Conservation (phyloP, 2,888 invertebrate genomes). For the Caenorhabditis sulstoni region DNA sequence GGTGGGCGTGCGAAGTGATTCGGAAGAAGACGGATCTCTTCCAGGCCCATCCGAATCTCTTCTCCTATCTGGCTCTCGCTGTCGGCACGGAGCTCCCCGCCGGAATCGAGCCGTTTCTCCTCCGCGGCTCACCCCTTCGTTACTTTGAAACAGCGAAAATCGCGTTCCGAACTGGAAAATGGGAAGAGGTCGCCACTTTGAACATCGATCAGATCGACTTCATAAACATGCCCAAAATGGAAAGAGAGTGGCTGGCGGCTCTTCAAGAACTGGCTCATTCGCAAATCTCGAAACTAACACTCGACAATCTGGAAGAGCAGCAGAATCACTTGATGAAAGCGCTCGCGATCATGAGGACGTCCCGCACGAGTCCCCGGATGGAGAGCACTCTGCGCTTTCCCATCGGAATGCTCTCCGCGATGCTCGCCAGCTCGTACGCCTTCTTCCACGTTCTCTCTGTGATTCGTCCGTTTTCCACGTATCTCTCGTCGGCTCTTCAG, state of each 20-base stretch:
- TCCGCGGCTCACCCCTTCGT: constrained; percentile 1
- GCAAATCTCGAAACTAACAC: constrained; percentile 16
- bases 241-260: constrained; percentile 51
- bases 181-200: constrained; percentile 57
- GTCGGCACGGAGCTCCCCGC: constrained; percentile 36
- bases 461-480: constrained; percentile 26
- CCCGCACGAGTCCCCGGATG: not conserved
- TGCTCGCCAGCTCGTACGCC: constrained; percentile 34
- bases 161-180: constrained; percentile 69
- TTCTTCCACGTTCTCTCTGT: constrained; percentile 37
- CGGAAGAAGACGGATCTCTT: constrained; percentile 9
- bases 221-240: constrained; percentile 16
- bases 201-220: constrained; percentile 46
- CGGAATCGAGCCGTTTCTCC: constrained; percentile 10
- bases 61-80: constrained; percentile 38
- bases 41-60: constrained; percentile 32
- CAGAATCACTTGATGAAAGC: constrained; percentile 33
- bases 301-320: constrained; percentile 36
- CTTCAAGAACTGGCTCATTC: constrained; percentile 48
- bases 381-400: constrained; percentile 25
- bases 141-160: constrained; percentile 62
- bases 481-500: constrained; percentile 36
- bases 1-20: constrained; percentile 35
- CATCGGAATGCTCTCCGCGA: constrained; percentile 27
- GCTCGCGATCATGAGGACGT: constrained; percentile 17